These are phyloP conservation scores for Apodemus sylvaticus DNA, from an alignment of 2,113 vertebrate species.

Conservation along the genomic window DNA sequence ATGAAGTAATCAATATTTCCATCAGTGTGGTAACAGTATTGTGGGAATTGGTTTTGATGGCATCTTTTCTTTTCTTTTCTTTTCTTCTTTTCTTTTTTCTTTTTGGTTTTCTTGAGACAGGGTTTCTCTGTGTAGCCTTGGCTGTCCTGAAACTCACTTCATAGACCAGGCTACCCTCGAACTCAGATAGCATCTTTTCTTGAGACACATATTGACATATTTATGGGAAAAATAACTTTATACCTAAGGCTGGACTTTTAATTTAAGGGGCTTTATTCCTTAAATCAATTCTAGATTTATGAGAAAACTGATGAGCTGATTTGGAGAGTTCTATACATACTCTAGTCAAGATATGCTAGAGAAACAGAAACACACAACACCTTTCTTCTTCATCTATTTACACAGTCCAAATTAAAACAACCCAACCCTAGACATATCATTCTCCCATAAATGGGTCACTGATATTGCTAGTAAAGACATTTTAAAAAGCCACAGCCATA, in stretches of 20 bases:
- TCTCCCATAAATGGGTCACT: not conserved
- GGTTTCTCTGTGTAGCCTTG: too few species aligned
- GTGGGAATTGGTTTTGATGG: not conserved
- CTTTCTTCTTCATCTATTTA: not conserved
- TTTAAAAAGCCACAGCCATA: not conserved
- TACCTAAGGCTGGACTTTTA: not conserved
- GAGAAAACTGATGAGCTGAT: not conserved
- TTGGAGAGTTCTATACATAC: not conserved
- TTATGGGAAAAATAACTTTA: not conserved
- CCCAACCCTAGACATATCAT: not conserved
- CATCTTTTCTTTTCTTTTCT: not conserved
- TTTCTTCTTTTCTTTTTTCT: too few species aligned
- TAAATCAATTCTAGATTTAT: not conserved
- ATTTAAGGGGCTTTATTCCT: too few species aligned
- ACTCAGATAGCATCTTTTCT: not conserved
- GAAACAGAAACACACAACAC: not conserved
- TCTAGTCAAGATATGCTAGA: not conserved
- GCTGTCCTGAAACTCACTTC: too few species aligned
- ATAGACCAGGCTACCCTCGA: too few species aligned
- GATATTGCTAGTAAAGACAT: not conserved
- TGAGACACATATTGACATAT: not conserved
- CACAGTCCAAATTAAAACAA: not conserved
- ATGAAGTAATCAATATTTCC: not conserved
- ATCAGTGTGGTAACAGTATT: not conserved
- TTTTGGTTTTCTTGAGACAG: too few species aligned